Conservation (phyloP, 2,888 invertebrate genomes). For the Tipula confusa region DNA sequence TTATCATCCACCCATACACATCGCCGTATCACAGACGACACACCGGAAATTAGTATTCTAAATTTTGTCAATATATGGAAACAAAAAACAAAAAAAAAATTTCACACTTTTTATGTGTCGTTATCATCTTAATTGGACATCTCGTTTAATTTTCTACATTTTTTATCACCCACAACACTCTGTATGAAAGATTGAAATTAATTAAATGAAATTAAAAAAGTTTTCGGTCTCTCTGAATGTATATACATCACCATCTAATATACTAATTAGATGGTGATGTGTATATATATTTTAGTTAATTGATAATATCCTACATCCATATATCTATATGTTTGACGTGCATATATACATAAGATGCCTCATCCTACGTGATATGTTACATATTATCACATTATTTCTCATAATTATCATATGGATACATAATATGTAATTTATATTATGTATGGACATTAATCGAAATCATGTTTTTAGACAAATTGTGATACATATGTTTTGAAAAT, state of each 20-base stretch:
- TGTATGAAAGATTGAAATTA: background rate
- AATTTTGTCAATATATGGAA: slow-evolving; percentile 25
- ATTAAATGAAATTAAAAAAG: slow-evolving; percentile 16
- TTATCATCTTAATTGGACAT: background rate
- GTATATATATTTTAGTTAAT: background rate
- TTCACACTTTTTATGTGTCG: background rate
- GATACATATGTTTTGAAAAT: background rate
- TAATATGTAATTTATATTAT: background rate
- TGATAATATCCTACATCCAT: background rate
- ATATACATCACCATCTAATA: too few species aligned
- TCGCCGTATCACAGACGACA: background rate
- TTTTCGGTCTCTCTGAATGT: background rate
- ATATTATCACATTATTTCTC: background rate
- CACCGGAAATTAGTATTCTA: slow-evolving; percentile 12
- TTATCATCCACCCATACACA: background rate
- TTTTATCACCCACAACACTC: background rate
- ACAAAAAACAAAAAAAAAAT: background rate
- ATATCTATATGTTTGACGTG: too few species aligned
- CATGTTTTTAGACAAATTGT: background rate
- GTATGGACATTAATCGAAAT: background rate
- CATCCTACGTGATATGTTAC: background rate
- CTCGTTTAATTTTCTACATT: background rate
- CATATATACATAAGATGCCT: background rate
- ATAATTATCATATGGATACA: background rate
- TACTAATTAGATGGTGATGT: background rate